Percentiles rank a stretch among this genome's conserved stretches.
Evolutionary conservation across 2,888 invertebrate species (phyloP).

Genomic region (Agriotes lineatus): DNA sequence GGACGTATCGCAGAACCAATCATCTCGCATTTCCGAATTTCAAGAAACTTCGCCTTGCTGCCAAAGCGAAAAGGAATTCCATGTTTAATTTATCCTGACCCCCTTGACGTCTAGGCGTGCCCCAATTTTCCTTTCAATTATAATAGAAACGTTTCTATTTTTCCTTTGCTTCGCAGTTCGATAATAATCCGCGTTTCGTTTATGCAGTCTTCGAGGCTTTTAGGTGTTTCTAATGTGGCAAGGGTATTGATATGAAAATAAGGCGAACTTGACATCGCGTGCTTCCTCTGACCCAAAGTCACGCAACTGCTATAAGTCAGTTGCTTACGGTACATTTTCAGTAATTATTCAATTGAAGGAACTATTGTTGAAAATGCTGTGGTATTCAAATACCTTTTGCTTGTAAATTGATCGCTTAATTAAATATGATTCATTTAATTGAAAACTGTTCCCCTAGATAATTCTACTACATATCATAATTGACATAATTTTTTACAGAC

Average conservation of each 20-base stretch:
- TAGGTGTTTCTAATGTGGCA: background rate
- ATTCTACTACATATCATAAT: no score
- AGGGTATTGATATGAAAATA: constrained; percentile 15
- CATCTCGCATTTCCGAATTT: no score
- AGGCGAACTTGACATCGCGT: constrained; percentile 1
- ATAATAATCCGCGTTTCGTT: constrained; percentile 5
- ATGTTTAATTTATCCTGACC: background rate
- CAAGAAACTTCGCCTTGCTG: background rate
- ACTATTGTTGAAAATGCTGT: background rate
- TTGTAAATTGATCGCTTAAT: no score
- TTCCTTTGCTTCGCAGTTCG: background rate
- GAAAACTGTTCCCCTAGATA: no score
- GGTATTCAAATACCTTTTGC: no score
- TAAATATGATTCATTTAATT: no score
- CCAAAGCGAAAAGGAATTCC: background rate
- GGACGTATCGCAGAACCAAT: no score
- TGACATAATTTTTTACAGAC: no score
- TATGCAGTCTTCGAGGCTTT: constrained; percentile 6
- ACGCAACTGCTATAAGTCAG: constrained; percentile 10
- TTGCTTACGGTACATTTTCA: constrained; percentile 4
- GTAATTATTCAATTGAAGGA: constrained; percentile 16
- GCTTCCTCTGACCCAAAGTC: background rate
- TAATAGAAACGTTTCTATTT: background rate
- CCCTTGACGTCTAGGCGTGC: background rate
- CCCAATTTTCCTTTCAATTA: background rate